A percentile compares a stretch with the other conserved stretches of the same genome.
Evolutionary conservation across 2,113 vertebrate species (phyloP).

Genomic region (Larimichthys polyactis): DNA sequence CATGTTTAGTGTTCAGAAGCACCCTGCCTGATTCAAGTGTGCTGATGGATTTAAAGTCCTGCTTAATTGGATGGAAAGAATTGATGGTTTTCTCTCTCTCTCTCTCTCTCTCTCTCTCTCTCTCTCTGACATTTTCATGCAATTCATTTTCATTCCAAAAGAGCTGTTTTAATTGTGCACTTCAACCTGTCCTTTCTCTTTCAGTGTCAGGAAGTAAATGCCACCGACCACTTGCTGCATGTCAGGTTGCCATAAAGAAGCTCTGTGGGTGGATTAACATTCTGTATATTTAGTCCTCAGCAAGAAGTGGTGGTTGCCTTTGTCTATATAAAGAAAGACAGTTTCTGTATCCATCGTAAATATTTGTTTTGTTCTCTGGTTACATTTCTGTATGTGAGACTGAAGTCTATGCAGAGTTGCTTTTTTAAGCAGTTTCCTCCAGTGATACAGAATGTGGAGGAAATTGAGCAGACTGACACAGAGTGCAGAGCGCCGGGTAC

Average conservation of each 20-base stretch:
- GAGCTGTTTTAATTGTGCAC: conserved; percentile 60
- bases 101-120: conserved; percentile 18
- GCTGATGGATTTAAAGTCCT: conserved; percentile 65
- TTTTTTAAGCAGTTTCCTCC: conserved; percentile 27
- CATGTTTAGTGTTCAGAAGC: conserved; percentile 22
- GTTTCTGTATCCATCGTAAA: conserved; percentile 3
- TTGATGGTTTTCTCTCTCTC: conserved; percentile 47
- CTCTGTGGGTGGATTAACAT: conserved; percentile 56
- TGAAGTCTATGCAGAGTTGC: not conserved
- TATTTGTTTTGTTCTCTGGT: not conserved
- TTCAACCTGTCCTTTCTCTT: conserved; percentile 53
- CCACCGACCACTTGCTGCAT: conserved; percentile 49
- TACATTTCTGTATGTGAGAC: not conserved
- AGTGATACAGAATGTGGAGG: conserved; percentile 9
- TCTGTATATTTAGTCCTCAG: conserved; percentile 36
- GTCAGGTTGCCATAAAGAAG: conserved; percentile 44
- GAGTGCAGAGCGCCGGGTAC: not conserved
- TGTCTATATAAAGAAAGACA: not conserved
- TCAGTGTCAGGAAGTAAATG: conserved; percentile 57
- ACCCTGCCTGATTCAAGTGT: conserved; percentile 47
- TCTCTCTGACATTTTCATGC: conserved; percentile 63
- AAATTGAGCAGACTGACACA: conserved; percentile 23
- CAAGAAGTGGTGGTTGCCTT: not conserved
- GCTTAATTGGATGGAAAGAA: conserved; percentile 60
- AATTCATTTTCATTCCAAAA: conserved; percentile 52